Evolutionary conservation across 2,888 invertebrate species (phyloP), one percentile per base, ranked within the genome.

Genomic region (Beris chalybata): DNA sequence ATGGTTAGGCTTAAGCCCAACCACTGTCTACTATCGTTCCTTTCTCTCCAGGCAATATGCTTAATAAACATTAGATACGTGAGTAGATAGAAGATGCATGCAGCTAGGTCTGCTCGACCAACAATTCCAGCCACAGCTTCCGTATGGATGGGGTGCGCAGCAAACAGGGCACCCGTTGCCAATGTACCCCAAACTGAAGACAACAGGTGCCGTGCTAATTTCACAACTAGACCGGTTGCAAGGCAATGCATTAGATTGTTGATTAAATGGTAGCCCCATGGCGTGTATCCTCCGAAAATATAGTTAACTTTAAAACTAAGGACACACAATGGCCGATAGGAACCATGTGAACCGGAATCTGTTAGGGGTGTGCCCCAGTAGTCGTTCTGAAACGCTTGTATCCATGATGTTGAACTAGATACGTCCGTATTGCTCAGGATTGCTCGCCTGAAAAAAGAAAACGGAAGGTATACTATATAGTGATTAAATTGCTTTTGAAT

Each of bases 321-420:
- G 71, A 93, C 92, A 79, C 92, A 92, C 74, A 98, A 84, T 59
- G 97, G 97, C 44, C 98, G 86, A 83, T 96, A 98, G 65, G 97
- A 97, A 76, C 97, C 97, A 83, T 98, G 97, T 12, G 96, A 96
- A 61, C 97, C 97, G 71, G 89, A 87, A 83, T 95, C 94, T 73
- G 87, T 87, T 74, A 98, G 84, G 67, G 96, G 93, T 50, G 97
- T 97, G 58, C 97, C 98, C 98, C 98, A 98, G 83, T 97, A 98
- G 84, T 98, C 97, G 83, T 97, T 91, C 79, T 87, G 87, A 77
- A 96, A 88, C 74, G 96, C 85, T 73, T 89, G 87, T 73, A 85
- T 85, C 86, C 95, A 87, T 67, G 95, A 89, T 69, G 92, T 91
- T 74, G 88, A 89, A 70, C 93, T 89, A 75, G 91, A 86, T 75